Conservation (phyloP, 2,797 vertebrate species). For the Onychomys leucogaster region DNA sequence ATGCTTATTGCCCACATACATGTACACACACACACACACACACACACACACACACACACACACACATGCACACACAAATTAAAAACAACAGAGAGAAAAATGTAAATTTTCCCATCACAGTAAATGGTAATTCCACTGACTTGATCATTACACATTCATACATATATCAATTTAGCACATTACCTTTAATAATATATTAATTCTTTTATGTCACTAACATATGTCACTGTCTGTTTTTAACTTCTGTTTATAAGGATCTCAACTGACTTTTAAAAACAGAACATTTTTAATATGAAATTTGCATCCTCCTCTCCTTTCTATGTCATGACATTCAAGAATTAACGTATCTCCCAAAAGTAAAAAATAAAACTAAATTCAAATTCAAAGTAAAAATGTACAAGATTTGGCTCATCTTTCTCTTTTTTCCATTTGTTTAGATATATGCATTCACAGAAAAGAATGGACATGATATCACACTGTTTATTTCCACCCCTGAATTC, state of each 20-base stretch:
- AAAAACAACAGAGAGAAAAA: not conserved
- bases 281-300: constrained; percentile 30
- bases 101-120: not conserved
- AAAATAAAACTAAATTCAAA: constrained; percentile 49
- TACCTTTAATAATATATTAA: not conserved
- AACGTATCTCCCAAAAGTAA: not conserved
- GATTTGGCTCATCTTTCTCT: not conserved
- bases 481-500: constrained; percentile 56
- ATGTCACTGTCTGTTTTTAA: not conserved
- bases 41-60: not conserved
- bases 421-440: constrained; percentile 68
- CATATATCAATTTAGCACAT: not conserved
- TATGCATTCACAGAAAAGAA: constrained; percentile 22
- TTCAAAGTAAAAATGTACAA: not conserved
- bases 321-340: not conserved
- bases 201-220: not conserved
- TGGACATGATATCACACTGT: not conserved
- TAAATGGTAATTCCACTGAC: not conserved
- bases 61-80: not conserved
- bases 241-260: not conserved
- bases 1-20: not conserved
- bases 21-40: not conserved
- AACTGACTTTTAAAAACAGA: constrained; percentile 43
- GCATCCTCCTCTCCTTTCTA: not conserved
- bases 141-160: not conserved